A percentile compares a stretch with the other conserved stretches of the same genome.
These are phyloP conservation scores for Callosobruchus maculatus DNA, from an alignment of 2,888 invertebrate species.

Conservation along the genomic window DNA sequence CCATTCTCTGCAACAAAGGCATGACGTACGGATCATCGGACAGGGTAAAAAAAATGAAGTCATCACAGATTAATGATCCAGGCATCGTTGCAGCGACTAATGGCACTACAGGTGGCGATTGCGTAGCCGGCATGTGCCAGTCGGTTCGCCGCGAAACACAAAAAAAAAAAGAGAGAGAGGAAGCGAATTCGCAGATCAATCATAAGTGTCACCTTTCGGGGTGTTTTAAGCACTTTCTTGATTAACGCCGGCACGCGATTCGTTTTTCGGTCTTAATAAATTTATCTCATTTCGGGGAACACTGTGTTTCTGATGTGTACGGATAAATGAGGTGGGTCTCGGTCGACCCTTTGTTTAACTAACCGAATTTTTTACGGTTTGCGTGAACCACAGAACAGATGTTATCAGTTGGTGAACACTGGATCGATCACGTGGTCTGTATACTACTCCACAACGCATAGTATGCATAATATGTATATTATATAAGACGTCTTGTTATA, in stretches of 20 bases:
- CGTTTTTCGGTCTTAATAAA: not conserved
- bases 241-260: not conserved
- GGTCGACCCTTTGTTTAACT: not conserved
- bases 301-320: not conserved
- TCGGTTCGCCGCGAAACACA: not conserved
- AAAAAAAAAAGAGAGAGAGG: too few species aligned
- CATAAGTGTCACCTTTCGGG: not conserved
- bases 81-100: not conserved
- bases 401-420: not conserved
- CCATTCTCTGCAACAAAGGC: too few species aligned
- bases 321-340: not conserved
- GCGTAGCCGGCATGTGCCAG: not conserved
- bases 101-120: not conserved
- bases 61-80: not conserved
- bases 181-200: slow-evolving; percentile 1
- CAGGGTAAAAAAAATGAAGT: not conserved
- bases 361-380: not conserved
- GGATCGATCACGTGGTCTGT: too few species aligned
- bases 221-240: not conserved
- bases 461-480: too few species aligned
- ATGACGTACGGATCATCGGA: not conserved
- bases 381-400: not conserved
- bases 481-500: too few species aligned
- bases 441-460: too few species aligned
- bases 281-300: not conserved